phyloP scores from a whole-genome alignment of 2,888 invertebrate genomes.

The Entomobrya multifasciata region DNA sequence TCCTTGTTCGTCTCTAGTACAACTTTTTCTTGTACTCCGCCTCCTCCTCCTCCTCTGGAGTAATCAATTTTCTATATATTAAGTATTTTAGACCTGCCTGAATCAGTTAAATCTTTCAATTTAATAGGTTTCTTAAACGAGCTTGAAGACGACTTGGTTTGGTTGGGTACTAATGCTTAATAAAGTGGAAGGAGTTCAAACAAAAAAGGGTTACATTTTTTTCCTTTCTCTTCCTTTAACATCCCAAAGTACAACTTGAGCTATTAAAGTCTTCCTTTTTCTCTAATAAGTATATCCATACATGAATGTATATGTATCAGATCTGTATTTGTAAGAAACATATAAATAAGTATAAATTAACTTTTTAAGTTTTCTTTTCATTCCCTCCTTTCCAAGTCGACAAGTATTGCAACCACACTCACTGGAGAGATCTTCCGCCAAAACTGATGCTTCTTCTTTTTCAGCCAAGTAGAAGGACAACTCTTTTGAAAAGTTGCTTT shows the following conservation, averaged over 20 bases:
- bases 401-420: no score
- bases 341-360: neutral
- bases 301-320: no score
- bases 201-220: conserved; percentile 14
- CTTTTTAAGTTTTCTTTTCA: conserved; percentile 20
- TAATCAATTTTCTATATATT: conserved; percentile 21
- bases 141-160: neutral
- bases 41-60: neutral
- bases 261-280: conserved; percentile 20
- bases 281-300: neutral
- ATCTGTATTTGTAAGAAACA: no score
- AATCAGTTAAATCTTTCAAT: conserved; percentile 4
- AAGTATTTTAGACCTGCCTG: conserved; percentile 1
- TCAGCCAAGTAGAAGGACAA: conserved; percentile 1
- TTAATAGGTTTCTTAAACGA: conserved; percentile 32
- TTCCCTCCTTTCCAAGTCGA: conserved; percentile 14
- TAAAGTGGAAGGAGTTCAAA: neutral
- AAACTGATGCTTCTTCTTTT: no score
- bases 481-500: conserved; percentile 16
- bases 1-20: neutral
- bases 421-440: conserved; percentile 7
- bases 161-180: neutral
- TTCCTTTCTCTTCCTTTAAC: neutral
- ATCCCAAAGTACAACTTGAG: conserved; percentile 21
- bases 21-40: conserved; percentile 1